Evolutionary conservation across 2,888 invertebrate genomes (phyloP), one percentile per base, ranked within the genome.

Genomic region (Meloe dianella): DNA sequence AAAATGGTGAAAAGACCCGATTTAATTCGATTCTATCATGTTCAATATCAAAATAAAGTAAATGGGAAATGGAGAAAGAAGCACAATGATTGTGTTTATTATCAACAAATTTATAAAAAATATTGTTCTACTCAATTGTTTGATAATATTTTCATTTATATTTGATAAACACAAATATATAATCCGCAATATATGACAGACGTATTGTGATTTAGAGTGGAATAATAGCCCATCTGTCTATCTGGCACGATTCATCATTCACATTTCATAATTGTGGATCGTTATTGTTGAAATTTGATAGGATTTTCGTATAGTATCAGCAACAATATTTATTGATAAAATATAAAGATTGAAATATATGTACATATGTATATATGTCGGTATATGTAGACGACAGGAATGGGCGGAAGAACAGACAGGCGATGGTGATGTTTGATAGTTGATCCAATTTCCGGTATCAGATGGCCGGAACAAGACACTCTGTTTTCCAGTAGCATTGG

Each of bases 401-500:
- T 73, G 67, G 71, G 75, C 79, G 79, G 79, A 78, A 77, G 77
- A 74, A 75, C 72, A 70, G 72, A 70, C 77, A 78, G 80, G 79
- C 79, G 79, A 80, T 80, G 78, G 78, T 74, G 75, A 77, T 80
- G 78, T 80, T 80, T 78, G 78, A 78, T 79, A 80, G 77, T 79
- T 80, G 79, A 80, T 79, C 80, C 80, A 81, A 81, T 81, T 80
- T 81, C 81, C 81, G 80, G 75, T 77, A 75, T 77, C 75, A 74
- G 79, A 79, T 77, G 74, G 74, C 79, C 79, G 79, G 80, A 80
- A 79, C 74, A 72, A 71, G 74, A 71, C 76, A 74, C 76, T 77
- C 77, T 77, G 78, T 78, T 79, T 79, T 77, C 78, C 77, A 72
- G 73, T 66, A 60, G 66, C 75, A 76, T 78, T 74, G 77, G 76